Evolutionary conservation across 2,797 vertebrate species (phyloP).

Genomic region (Paratrypauchen microcephalus): DNA sequence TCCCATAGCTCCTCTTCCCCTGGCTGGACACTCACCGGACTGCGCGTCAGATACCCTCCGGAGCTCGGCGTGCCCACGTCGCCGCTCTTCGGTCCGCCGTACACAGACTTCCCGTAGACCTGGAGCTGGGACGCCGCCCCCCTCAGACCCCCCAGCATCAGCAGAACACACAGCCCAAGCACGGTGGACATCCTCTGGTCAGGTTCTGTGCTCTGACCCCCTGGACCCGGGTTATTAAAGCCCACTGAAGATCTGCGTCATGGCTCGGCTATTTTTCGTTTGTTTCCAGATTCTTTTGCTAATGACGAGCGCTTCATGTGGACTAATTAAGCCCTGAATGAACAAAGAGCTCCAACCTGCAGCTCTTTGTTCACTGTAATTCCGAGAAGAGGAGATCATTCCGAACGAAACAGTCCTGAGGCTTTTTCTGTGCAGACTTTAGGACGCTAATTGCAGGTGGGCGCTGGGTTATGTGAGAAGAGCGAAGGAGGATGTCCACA

Average conservation of each 20-base stretch:
- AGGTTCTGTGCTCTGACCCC: not conserved
- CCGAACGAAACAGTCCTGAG: no score
- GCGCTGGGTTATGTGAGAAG: not conserved
- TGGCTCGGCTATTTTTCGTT: constrained; percentile 16
- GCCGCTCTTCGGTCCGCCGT: constrained; percentile 21
- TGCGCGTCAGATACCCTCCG: constrained; percentile 52
- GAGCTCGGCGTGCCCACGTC: constrained; percentile 9
- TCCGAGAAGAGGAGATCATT: constrained; percentile 1
- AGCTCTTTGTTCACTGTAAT: constrained; percentile 5
- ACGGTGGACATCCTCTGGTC: constrained; percentile 38
- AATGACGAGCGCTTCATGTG: constrained; percentile 37
- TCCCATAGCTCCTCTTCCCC: no score
- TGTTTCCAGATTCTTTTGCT: constrained; percentile 40
- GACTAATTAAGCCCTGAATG: constrained; percentile 59
- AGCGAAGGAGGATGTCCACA: not conserved
- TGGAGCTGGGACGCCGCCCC: constrained; percentile 36
- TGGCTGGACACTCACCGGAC: not conserved
- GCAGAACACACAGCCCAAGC: constrained; percentile 45
- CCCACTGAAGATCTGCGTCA: constrained; percentile 50
- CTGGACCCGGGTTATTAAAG: constrained; percentile 53
- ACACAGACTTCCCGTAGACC: constrained; percentile 31
- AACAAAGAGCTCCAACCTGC: no score
- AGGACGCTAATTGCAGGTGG: not conserved
- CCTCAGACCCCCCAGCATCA: constrained; percentile 39
- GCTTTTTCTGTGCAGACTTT: no score